Evolutionary conservation across 2,888 invertebrate genomes (phyloP), one percentile per base, ranked within the genome.

Genomic region (Thera britannica): DNA sequence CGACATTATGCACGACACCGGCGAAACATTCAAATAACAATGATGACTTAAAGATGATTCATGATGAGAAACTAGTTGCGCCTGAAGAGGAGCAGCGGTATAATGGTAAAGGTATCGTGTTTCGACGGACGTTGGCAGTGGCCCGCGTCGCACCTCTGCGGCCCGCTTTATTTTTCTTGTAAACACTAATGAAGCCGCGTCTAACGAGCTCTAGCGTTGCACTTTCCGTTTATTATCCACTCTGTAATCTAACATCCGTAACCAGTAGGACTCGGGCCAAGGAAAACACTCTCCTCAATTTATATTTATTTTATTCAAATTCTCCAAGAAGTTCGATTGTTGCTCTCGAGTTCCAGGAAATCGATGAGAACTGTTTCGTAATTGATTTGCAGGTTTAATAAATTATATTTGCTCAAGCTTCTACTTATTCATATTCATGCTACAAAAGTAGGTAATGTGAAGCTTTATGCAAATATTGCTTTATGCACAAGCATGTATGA

Each of bases 141-240:
- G 44, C 58, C 48, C 59, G 3, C 75, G 74, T 73, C 66, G 67
- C 70, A 73, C 76, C 79, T 74, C 74, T 70, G 73, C 72, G 79
- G 75, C 75, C 72, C 72, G 76, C 74, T 82, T 80, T 79, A 79
- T 85, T 87, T 88, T 89, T 87, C 84, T 82, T 77, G 84, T 84
- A 83, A 85, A 83, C 86, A 85, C 87, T 90, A 91, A 92, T 89
- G 90, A 90, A 88, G 86, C 83, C 84, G 78, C 76, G 79, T 83
- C 86, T 90, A 90, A 90, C 89, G 88, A 90, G 88, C 85, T 82
- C 81, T 82, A 85, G 83, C 87, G 82, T 77, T 83, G 85, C 86
- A 83, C 80, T 86, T 80, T 84, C 79, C 82, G 81, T 83, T 87
- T 86, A 86, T 84, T 88, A 90, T 88, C 87, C 80, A 79, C 82